Conservation (phyloP, 2,113 vertebrate genomes). For the Ochotona princeps region DNA sequence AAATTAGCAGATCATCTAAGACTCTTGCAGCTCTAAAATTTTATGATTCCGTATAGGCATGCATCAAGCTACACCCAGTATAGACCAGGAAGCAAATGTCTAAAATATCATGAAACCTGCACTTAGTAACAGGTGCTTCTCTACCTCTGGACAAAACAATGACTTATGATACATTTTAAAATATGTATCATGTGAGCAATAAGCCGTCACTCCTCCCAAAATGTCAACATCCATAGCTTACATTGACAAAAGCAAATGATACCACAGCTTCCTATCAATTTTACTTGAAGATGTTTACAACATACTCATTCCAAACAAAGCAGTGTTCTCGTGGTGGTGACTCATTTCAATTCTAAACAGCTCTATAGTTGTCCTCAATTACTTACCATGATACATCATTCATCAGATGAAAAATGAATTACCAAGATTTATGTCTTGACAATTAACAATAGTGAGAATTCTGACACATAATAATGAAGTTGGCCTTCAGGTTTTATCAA, state of each 20-base stretch:
- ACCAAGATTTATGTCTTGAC: neutral
- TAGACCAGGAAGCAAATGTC: neutral
- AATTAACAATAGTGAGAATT: neutral
- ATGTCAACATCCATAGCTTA: neutral
- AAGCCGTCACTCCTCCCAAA: conserved; percentile 1
- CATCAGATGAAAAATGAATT: neutral
- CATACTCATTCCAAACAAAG: neutral
- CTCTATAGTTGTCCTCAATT: neutral
- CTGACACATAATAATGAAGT: neutral
- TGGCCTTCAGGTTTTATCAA: neutral
- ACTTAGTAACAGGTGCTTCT: neutral
- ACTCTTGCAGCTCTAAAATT: neutral
- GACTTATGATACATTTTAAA: neutral
- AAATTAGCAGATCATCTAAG: conserved; percentile 23
- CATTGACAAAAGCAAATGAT: neutral
- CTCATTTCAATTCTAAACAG: neutral
- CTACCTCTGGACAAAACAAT: neutral
- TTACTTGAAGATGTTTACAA: neutral
- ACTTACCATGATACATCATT: neutral
- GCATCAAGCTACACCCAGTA: neutral
- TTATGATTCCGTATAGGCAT: neutral
- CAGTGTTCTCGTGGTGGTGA: neutral
- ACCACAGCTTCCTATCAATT: neutral
- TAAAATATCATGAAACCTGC: neutral
- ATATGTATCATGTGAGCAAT: neutral